These are phyloP conservation scores for Melipona bicolor DNA, from an alignment of 2,888 invertebrate species.

Conservation along the genomic window DNA sequence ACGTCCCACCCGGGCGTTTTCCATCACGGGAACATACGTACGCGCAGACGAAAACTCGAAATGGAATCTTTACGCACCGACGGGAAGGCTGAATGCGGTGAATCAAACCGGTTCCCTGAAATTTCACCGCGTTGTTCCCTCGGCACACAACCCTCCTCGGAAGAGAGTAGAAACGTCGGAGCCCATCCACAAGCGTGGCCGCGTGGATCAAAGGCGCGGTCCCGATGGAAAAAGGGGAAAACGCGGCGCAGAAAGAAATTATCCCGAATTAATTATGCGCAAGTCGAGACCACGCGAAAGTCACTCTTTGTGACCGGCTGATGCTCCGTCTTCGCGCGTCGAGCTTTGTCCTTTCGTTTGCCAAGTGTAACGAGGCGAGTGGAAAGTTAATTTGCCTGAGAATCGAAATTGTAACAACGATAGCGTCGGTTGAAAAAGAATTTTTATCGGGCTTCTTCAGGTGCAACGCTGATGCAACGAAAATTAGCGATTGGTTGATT, in stretches of 20 bases:
- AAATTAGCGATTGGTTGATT: too few relatives aligned
- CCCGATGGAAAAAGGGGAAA: slow-evolving; percentile 29
- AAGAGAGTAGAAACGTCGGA: slow-evolving; percentile 24
- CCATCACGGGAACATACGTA: neutral
- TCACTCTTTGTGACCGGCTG: slow-evolving; percentile 5
- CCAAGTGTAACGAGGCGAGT: slow-evolving; percentile 8
- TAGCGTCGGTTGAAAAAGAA: too few relatives aligned
- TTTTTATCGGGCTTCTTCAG: too few relatives aligned
- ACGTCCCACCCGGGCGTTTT: neutral
- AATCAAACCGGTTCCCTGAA: slow-evolving; percentile 1
- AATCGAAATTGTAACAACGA: slow-evolving; percentile 4
- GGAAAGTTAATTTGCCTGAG: slow-evolving; percentile 38
- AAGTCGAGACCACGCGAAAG: slow-evolving; percentile 15
- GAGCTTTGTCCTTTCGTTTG: slow-evolving; percentile 35
- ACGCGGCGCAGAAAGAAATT: slow-evolving; percentile 54
- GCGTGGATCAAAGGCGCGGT: slow-evolving; percentile 56
- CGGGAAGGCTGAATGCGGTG: slow-evolving; percentile 22
- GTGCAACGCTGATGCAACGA: too few relatives aligned
- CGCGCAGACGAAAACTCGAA: slow-evolving; percentile 22
- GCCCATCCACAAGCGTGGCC: slow-evolving; percentile 3
- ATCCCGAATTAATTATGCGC: slow-evolving; percentile 64
- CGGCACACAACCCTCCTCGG: slow-evolving; percentile 42
- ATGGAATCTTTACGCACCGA: slow-evolving; percentile 42
- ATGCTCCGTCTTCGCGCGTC: slow-evolving; percentile 38
- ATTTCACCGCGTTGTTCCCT: slow-evolving; percentile 41